Percentiles rank a stretch among this genome's conserved stretches.
These are phyloP conservation scores for Lysandra coridon DNA, from an alignment of 2,888 invertebrate species.

Conservation along the genomic window DNA sequence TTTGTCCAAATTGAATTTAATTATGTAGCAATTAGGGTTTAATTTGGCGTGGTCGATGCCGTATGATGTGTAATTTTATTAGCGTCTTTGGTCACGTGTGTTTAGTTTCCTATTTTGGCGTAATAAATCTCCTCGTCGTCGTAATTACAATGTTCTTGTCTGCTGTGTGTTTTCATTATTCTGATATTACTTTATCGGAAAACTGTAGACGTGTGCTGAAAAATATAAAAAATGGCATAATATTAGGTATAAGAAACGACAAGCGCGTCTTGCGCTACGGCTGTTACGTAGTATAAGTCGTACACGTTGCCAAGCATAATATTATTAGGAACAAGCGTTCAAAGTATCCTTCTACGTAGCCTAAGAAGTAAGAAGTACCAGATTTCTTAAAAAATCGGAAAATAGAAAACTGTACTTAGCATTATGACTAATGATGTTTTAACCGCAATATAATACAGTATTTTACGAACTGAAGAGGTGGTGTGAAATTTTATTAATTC, in stretches of 20 bases:
- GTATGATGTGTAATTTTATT: slow-evolving; percentile 52
- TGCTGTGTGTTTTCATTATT: slow-evolving; percentile 78
- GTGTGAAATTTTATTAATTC: not conserved
- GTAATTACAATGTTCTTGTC: slow-evolving; percentile 79
- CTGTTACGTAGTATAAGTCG: not conserved
- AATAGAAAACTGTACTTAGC: too few relatives aligned
- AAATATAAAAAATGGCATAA: not conserved
- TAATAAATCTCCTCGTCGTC: slow-evolving; percentile 77
- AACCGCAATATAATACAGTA: not conserved
- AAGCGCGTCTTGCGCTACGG: not conserved
- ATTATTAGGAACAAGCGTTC: too few relatives aligned
- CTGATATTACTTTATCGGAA: slow-evolving; percentile 35
- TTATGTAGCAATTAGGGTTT: slow-evolving; percentile 59
- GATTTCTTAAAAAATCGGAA: too few relatives aligned
- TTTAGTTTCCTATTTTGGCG: slow-evolving; percentile 73
- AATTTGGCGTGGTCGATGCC: slow-evolving; percentile 57
- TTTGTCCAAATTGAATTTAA: slow-evolving; percentile 61
- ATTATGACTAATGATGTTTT: too few relatives aligned
- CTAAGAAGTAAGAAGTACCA: too few relatives aligned
- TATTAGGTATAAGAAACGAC: not conserved
- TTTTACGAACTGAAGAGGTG: not conserved
- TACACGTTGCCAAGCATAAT: too few relatives aligned
- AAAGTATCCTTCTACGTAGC: too few relatives aligned
- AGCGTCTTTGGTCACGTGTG: slow-evolving; percentile 67
- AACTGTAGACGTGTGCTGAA: not conserved